Evolutionary conservation across 2,888 invertebrate species (phyloP).

Genomic region (Muscina levida): DNA sequence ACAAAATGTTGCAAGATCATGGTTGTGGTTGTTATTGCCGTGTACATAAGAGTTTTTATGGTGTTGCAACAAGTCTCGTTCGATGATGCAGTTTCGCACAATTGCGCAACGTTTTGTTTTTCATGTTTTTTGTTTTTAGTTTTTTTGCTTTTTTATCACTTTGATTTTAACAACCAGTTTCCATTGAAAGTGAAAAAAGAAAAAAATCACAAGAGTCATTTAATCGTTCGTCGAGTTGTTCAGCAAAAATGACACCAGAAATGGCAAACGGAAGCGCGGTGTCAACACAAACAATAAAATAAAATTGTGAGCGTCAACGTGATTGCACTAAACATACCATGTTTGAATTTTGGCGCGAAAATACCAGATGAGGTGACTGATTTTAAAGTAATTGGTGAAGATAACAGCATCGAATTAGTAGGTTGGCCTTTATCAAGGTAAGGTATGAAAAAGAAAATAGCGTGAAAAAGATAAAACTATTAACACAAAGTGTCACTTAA

Average conservation of each 20-base stretch:
- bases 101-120: constrained; percentile 58
- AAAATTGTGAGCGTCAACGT: constrained; percentile 19
- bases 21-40: not conserved
- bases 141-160: not conserved
- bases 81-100: constrained; percentile 51
- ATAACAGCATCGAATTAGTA: not conserved
- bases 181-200: constrained; percentile 56
- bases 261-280: constrained; percentile 63
- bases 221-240: constrained; percentile 14
- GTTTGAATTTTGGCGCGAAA: constrained; percentile 54
- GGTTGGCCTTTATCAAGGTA: no score
- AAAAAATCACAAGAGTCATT: not conserved
- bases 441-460: no score
- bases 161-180: constrained; percentile 56
- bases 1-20: not conserved
- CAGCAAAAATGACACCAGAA: constrained; percentile 55
- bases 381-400: not conserved
- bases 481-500: no score
- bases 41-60: not conserved
- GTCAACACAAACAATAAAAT: constrained; percentile 33
- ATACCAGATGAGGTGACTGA: constrained; percentile 1
- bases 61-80: constrained; percentile 38
- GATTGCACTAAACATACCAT: constrained; percentile 27
- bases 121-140: constrained; percentile 14
- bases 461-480: no score